These are phyloP conservation scores for Rhinolophus ferrumequinum DNA, from an alignment of 2,113 vertebrate species.

Conservation along the genomic window DNA sequence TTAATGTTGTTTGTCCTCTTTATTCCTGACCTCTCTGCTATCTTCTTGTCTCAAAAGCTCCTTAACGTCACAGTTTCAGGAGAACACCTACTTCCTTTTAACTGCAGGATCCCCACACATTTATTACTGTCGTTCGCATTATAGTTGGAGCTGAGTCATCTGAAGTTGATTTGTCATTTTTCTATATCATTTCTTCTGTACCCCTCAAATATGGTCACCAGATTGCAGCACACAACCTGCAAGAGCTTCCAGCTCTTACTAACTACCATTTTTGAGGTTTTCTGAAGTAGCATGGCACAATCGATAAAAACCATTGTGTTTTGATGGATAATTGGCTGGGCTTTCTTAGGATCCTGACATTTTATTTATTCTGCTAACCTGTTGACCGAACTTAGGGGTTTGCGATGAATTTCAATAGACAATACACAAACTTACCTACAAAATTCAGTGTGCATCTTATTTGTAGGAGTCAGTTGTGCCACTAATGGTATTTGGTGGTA, in stretches of 20 bases:
- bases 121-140: background rate
- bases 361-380: slow-evolving; percentile 16
- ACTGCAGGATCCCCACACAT: background rate
- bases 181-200: background rate
- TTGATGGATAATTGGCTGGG: background rate
- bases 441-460: background rate
- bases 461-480: background rate
- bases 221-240: background rate
- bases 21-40: background rate
- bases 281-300: background rate
- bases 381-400: background rate
- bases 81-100: background rate
- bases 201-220: background rate
- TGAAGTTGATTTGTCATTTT: background rate
- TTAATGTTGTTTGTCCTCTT: slow-evolving; percentile 16
- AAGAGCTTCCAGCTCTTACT: background rate
- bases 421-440: background rate
- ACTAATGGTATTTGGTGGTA: background rate
- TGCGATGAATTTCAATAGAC: background rate
- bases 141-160: background rate
- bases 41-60: background rate
- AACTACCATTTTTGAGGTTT: background rate
- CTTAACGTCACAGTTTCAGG: background rate
- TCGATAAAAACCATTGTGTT: background rate
- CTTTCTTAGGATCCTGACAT: background rate